Evolutionary conservation across 1,140 invertebrate genomes (phyloP).

Genomic region (Drosophila ficusphila): DNA sequence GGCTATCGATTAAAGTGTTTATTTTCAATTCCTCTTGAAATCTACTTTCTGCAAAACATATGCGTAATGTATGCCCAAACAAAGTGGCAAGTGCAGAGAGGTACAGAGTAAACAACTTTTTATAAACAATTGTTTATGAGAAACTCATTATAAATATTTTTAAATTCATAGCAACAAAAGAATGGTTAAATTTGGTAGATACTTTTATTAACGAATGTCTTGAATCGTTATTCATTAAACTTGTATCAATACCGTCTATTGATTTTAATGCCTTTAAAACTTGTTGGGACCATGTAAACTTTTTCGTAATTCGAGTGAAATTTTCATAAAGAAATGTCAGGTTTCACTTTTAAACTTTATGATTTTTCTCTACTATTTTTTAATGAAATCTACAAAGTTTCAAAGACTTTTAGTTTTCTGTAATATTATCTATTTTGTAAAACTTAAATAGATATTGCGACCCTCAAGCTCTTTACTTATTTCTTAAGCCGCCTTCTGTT

Average conservation of each 20-base stretch:
- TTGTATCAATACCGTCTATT: not conserved
- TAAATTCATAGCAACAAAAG: not conserved
- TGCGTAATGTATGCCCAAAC: slow-evolving; percentile 14
- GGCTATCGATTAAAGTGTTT: slow-evolving; percentile 28
- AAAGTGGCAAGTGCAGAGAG: slow-evolving; percentile 39
- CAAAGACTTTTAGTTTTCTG: not conserved
- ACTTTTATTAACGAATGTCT: not conserved
- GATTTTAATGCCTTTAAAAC: not conserved
- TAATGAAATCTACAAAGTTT: no score
- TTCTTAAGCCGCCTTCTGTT: not conserved
- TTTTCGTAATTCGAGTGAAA: not conserved
- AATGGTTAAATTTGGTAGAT: not conserved
- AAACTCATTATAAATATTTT: slow-evolving; percentile 33
- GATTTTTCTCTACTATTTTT: not conserved
- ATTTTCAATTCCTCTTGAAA: slow-evolving; percentile 18
- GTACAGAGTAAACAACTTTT: slow-evolving; percentile 35
- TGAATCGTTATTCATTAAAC: not conserved
- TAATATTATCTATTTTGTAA: not conserved
- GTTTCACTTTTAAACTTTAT: not conserved
- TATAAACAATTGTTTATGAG: slow-evolving; percentile 34
- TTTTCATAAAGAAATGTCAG: not conserved
- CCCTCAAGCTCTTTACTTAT: slow-evolving; percentile 1
- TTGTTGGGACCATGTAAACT: not conserved
- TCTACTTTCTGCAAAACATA: slow-evolving; percentile 13
- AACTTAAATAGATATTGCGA: no score